Evolutionary conservation across 2,797 vertebrate genomes (phyloP).

Genomic region (Amblyraja radiata): DNA sequence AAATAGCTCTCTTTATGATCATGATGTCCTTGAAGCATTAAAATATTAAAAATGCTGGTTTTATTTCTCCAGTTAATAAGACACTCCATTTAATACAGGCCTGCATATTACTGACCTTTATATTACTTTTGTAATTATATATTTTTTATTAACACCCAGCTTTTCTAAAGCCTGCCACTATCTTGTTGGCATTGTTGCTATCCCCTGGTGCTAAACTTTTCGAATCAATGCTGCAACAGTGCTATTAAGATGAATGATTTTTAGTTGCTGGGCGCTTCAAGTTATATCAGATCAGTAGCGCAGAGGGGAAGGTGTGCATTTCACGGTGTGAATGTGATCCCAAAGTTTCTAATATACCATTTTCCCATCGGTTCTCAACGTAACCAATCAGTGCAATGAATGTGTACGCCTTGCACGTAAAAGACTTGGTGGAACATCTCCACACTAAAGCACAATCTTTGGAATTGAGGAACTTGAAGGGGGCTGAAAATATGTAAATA

Average conservation of each 20-base stretch:
- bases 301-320: not conserved
- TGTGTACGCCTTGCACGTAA: not conserved
- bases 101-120: not conserved
- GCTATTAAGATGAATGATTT: not conserved
- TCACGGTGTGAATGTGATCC: not conserved
- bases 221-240: not conserved
- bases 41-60: not conserved
- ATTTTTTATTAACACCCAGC: not conserved
- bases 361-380: not conserved
- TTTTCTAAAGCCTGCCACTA: not conserved
- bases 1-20: not conserved
- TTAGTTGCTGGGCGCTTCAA: not conserved
- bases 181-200: not conserved
- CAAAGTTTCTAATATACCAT: not conserved
- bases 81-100: not conserved
- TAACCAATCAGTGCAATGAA: not conserved
- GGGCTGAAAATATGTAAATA: not conserved
- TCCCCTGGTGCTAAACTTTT: not conserved
- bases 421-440: not conserved
- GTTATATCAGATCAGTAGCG: not conserved
- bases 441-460: not conserved
- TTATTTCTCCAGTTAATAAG: constrained; percentile 19
- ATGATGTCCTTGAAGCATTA: not conserved
- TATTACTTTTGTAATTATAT: not conserved
- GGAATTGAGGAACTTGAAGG: not conserved